phyloP scores from a whole-genome alignment of 2,888 invertebrate genomes.

The Bembecia ichneumoniformis region DNA sequence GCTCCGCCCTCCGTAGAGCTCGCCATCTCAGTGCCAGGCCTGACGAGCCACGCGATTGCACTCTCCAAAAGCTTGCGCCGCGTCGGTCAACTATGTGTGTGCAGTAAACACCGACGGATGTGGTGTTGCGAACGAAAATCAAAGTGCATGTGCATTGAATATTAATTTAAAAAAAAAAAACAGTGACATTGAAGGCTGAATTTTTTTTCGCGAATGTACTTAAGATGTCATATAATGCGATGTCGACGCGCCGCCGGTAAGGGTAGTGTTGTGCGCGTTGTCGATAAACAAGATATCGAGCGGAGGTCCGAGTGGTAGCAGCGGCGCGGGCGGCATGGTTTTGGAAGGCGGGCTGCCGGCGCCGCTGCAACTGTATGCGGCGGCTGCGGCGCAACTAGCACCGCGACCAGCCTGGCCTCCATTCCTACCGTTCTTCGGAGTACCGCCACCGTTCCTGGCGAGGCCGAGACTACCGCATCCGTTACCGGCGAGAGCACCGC shows the following conservation, averaged over 20 bases:
- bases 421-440: slow-evolving; percentile 73
- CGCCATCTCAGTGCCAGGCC: slow-evolving; percentile 64
- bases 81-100: slow-evolving; percentile 15
- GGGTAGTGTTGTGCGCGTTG: slow-evolving; percentile 32
- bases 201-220: slow-evolving; percentile 2
- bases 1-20: slow-evolving; percentile 51
- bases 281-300: slow-evolving; percentile 47
- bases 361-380: slow-evolving; percentile 79
- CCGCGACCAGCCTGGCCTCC: slow-evolving; percentile 75
- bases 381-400: slow-evolving; percentile 75
- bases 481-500: slow-evolving; percentile 52
- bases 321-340: slow-evolving; percentile 68
- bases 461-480: slow-evolving; percentile 55
- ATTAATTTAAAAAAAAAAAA: slow-evolving; percentile 10
- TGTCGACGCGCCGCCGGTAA: slow-evolving; percentile 17
- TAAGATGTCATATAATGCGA: slow-evolving; percentile 37
- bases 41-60: slow-evolving; percentile 31
- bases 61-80: slow-evolving; percentile 15
- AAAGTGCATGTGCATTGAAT: slow-evolving; percentile 4
- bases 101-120: slow-evolving; percentile 16
- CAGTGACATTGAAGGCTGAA: slow-evolving; percentile 9
- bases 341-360: slow-evolving; percentile 79
- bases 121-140: slow-evolving; percentile 3
- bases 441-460: slow-evolving; percentile 71
- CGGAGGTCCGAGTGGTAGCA: slow-evolving; percentile 21